A percentile compares a stretch with the other conserved stretches of the same genome.
These are phyloP conservation scores for Asarcornis scutulata DNA, from an alignment of 2,113 vertebrate genomes.

Conservation along the genomic window DNA sequence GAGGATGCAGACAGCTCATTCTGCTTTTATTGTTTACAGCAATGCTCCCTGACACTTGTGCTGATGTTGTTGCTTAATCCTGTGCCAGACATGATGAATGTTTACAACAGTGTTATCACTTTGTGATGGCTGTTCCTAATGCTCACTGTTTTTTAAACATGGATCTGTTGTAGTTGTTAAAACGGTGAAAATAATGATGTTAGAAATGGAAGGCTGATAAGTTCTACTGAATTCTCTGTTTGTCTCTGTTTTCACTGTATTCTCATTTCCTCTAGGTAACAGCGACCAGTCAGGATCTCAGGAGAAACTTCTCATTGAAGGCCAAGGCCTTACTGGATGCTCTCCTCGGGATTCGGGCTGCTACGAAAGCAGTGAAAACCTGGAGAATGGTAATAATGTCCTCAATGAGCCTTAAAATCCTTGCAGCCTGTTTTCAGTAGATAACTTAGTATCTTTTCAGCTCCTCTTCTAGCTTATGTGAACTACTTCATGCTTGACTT, in stretches of 20 bases:
- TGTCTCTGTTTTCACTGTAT: background rate
- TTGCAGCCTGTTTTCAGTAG: background rate
- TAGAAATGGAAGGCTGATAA: slow-evolving; percentile 2
- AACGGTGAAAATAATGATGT: background rate
- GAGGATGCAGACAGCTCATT: background rate
- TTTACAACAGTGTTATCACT: background rate
- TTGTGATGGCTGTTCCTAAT: background rate
- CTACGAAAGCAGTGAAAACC: slow-evolving; percentile 97
- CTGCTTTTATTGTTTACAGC: background rate
- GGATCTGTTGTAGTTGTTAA: background rate
- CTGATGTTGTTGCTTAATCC: background rate
- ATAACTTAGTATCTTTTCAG: background rate
- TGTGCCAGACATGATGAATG: background rate
- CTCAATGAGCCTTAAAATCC: background rate
- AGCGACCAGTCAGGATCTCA: slow-evolving; percentile 95
- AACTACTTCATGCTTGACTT: background rate
- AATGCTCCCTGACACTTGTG: background rate
- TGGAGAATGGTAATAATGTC: slow-evolving; percentile 92
- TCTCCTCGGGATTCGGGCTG: slow-evolving; percentile 97
- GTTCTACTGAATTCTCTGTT: background rate
- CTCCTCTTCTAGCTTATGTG: slow-evolving; percentile 54
- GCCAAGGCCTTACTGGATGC: slow-evolving; percentile 84
- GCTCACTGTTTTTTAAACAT: background rate
- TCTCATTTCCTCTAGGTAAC: slow-evolving; percentile 82
- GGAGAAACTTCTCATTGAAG: slow-evolving; percentile 92